phyloP scores from a whole-genome alignment of 2,888 invertebrate species.

The Omphaloscelis lunosa region DNA sequence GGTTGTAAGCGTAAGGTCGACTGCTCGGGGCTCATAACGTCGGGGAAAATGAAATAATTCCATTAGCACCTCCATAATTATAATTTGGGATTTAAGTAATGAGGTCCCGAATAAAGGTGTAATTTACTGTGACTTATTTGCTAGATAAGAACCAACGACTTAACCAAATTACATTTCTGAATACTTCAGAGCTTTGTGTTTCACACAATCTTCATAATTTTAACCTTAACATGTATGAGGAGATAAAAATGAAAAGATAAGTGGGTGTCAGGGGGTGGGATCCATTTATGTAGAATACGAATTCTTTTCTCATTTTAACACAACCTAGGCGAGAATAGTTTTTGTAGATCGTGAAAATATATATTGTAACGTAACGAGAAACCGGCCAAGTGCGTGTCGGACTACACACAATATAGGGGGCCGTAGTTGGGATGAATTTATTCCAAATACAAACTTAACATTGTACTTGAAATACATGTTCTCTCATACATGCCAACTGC shows the following conservation, averaged over 20 bases:
- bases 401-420: too few species aligned
- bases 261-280: conserved; percentile 1
- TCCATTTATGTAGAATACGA: conserved; percentile 28
- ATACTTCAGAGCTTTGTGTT: conserved; percentile 7
- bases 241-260: conserved; percentile 28
- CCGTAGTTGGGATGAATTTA: too few species aligned
- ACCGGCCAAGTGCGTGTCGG: too few species aligned
- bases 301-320: conserved; percentile 12
- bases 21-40: conserved; percentile 7
- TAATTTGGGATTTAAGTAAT: conserved; percentile 49
- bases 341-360: background rate
- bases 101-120: conserved; percentile 31
- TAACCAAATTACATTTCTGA: conserved; percentile 27
- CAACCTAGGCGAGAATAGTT: conserved; percentile 12
- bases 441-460: too few species aligned
- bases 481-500: too few species aligned
- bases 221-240: conserved; percentile 18
- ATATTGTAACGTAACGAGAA: background rate
- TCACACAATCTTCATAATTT: conserved; percentile 25
- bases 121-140: conserved; percentile 31
- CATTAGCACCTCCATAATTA: conserved; percentile 49
- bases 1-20: conserved; percentile 21
- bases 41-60: conserved; percentile 44
- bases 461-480: too few species aligned
- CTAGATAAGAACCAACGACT: conserved; percentile 21